A percentile compares a stretch with the other conserved stretches of the same genome.
These are phyloP conservation scores for Uria lomvia DNA, from an alignment of 2,113 vertebrate genomes.

Conservation along the genomic window DNA sequence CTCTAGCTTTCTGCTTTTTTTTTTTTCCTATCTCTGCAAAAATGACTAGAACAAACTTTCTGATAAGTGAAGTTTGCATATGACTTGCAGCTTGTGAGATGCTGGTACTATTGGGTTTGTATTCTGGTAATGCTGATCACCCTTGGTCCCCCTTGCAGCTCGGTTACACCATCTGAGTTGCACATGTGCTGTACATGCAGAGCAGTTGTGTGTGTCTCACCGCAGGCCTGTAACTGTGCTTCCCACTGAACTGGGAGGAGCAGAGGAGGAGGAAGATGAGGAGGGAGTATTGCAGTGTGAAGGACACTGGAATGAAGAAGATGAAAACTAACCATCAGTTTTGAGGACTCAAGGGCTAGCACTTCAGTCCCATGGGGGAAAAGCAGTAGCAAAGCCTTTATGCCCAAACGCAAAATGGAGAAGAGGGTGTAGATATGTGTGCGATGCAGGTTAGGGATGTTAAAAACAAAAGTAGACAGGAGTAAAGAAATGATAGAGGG, in stretches of 20 bases:
- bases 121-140: neutral
- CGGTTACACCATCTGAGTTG: neutral
- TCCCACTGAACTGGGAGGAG: neutral
- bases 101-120: neutral
- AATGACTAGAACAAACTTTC: neutral
- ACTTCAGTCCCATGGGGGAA: neutral
- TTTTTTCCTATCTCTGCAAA: neutral
- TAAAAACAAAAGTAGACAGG: neutral
- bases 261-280: neutral
- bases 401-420: neutral
- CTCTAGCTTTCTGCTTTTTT: neutral
- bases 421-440: neutral
- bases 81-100: neutral
- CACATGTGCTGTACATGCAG: neutral
- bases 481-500: neutral
- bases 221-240: neutral
- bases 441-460: neutral
- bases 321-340: neutral
- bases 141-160: neutral
- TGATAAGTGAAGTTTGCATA: neutral
- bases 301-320: neutral
- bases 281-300: neutral
- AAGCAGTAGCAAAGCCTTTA: neutral
- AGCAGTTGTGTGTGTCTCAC: fast-evolving
- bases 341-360: neutral